Conservation (phyloP, 2,113 vertebrate genomes). For the Pyxicephalus adspersus region DNA sequence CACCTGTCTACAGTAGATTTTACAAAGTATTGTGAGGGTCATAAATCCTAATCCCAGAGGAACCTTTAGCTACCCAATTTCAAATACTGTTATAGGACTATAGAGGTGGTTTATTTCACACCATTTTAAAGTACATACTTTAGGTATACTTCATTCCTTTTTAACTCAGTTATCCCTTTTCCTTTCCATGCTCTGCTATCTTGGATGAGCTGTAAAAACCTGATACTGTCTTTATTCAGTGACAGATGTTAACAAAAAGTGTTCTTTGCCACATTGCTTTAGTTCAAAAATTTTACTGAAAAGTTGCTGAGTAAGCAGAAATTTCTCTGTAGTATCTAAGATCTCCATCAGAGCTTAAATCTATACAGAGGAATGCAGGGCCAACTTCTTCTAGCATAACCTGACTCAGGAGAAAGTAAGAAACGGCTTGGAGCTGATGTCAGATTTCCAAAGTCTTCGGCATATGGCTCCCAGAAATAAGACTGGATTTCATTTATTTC, state of each 20-base stretch:
- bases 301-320: conserved; percentile 34
- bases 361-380: conserved; percentile 48
- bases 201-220: neutral
- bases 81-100: no score
- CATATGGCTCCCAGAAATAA: conserved; percentile 77
- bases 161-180: neutral
- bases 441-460: conserved; percentile 65
- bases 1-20: no score
- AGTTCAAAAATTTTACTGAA: neutral
- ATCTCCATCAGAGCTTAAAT: neutral
- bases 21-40: no score
- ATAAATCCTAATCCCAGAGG: no score
- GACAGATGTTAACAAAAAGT: no score
- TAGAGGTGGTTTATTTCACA: neutral
- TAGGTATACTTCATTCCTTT: neutral
- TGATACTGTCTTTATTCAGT: neutral
- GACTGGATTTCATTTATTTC: conserved; percentile 79
- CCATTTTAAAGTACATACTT: neutral
- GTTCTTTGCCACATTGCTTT: neutral
- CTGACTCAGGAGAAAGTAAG: conserved; percentile 46
- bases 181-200: neutral
- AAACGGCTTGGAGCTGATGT: conserved; percentile 28
- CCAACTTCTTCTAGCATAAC: conserved; percentile 56
- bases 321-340: conserved; percentile 3
- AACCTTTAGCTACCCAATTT: no score